Evolutionary conservation across 2,888 invertebrate species (phyloP).

Genomic region (Pristionchus japonicus): DNA sequence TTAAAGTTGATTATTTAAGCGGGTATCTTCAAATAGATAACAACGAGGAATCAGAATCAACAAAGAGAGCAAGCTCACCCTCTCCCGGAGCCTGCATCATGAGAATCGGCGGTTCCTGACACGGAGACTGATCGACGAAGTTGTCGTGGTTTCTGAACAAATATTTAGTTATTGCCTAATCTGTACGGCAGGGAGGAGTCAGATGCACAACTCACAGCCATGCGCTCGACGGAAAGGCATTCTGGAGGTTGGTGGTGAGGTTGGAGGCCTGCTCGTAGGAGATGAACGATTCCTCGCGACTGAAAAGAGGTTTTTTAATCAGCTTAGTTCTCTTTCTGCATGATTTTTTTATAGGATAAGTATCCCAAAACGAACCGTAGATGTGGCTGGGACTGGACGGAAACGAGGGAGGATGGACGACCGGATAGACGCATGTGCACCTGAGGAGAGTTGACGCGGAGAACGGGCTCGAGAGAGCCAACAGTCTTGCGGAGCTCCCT

Average conservation of each 20-base stretch:
- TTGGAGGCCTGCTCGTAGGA: slow-evolving; percentile 44
- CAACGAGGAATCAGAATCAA: too few relatives aligned
- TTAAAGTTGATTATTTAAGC: too few relatives aligned
- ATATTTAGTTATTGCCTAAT: background rate
- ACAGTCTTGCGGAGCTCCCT: slow-evolving; percentile 51
- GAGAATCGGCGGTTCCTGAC: slow-evolving; percentile 51
- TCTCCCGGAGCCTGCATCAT: slow-evolving; percentile 56
- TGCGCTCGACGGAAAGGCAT: slow-evolving; percentile 31
- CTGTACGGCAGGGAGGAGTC: background rate
- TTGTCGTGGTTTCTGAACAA: background rate
- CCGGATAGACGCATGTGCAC: slow-evolving; percentile 47
- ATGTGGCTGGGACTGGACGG: background rate
- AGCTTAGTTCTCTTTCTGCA: background rate
- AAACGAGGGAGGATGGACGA: slow-evolving; percentile 23
- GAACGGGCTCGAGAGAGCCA: slow-evolving; percentile 55
- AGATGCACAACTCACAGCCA: slow-evolving; percentile 39
- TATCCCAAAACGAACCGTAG: background rate
- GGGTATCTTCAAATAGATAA: too few relatives aligned
- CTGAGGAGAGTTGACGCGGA: slow-evolving; percentile 59
- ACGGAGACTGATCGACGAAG: slow-evolving; percentile 61
- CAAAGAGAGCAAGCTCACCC: too few relatives aligned
- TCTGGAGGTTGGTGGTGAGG: slow-evolving; percentile 44
- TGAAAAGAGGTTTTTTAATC: background rate
- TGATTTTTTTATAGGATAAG: too few relatives aligned
- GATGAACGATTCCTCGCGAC: slow-evolving; percentile 45